Percentiles rank a stretch among this genome's conserved stretches.
Evolutionary conservation across 2,113 vertebrate genomes (phyloP).

Genomic region (Balaeniceps rex): DNA sequence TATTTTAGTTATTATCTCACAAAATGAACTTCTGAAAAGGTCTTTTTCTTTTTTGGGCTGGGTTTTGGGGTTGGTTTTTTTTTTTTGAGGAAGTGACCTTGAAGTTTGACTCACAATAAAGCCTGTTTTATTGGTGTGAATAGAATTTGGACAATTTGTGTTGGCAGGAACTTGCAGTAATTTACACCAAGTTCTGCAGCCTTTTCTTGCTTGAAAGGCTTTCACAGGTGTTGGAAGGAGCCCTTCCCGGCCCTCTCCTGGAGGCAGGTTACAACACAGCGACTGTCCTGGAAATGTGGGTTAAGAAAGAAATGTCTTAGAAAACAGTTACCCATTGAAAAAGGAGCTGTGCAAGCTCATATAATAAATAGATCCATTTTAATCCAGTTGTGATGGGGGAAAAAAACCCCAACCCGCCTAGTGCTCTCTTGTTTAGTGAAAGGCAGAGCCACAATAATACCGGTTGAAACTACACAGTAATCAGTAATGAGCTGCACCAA

Average conservation of each 20-base stretch:
- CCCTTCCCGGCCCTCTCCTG: background rate
- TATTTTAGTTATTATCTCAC: background rate
- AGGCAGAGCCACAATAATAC: background rate
- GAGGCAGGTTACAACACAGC: background rate
- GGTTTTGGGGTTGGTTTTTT: background rate
- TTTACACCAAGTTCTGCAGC: background rate
- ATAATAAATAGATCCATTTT: background rate
- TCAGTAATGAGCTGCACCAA: no score
- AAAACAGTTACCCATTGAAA: background rate
- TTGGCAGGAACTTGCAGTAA: background rate
- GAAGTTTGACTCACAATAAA: background rate
- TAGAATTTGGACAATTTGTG: background rate
- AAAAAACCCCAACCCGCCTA: rapidly evolving
- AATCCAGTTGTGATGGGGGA: background rate
- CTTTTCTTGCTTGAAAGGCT: background rate
- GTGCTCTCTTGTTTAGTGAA: background rate
- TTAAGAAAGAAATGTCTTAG: background rate
- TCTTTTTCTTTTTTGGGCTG: background rate
- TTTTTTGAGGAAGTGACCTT: background rate
- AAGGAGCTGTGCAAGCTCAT: background rate
- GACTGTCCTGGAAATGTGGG: background rate
- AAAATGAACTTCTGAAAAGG: background rate
- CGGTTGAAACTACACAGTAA: background rate
- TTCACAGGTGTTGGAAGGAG: background rate
- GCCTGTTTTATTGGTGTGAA: background rate